Conservation (phyloP, 2,888 invertebrate genomes). For the Leptodirus hochenwartii region DNA sequence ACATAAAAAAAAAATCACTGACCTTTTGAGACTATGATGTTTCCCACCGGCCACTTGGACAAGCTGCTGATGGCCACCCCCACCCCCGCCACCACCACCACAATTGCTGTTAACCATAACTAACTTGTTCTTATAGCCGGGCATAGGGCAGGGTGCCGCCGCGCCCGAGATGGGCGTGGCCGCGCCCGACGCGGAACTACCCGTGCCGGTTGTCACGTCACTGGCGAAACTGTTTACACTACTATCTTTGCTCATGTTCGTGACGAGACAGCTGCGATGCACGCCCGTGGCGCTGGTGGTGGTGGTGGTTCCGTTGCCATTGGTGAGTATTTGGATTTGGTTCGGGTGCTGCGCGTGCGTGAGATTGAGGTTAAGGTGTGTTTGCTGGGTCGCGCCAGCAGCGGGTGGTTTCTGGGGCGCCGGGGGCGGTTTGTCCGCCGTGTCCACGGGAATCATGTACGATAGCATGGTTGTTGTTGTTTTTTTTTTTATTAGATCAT, state of each 20-base stretch:
- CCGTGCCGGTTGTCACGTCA: conserved; percentile 41
- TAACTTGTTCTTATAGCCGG: conserved; percentile 26
- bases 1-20: conserved; percentile 18
- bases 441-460: conserved; percentile 61
- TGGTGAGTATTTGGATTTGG: conserved; percentile 26
- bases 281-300: conserved; percentile 19
- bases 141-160: conserved; percentile 41
- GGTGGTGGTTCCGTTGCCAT: conserved; percentile 1
- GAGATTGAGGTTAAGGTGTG: conserved; percentile 20
- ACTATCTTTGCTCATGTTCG: conserved; percentile 38
- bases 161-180: conserved; percentile 43
- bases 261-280: conserved; percentile 19
- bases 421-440: conserved; percentile 60
- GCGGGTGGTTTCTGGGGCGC: conserved; percentile 27
- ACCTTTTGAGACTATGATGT: conserved; percentile 56
- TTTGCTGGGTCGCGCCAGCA: too few species aligned
- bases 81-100: too few species aligned
- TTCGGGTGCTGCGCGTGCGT: conserved; percentile 21
- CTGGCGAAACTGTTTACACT: conserved; percentile 52
- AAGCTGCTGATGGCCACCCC: too few species aligned
- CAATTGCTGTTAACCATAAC: too few species aligned
- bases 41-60: too few species aligned
- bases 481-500: too few species aligned
- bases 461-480: conserved; percentile 54
- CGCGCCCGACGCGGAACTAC: conserved; percentile 32